A percentile compares a stretch with the other conserved stretches of the same genome.
Conservation (phyloP, 2,797 vertebrate species). For the Denticeps clupeoides region DNA sequence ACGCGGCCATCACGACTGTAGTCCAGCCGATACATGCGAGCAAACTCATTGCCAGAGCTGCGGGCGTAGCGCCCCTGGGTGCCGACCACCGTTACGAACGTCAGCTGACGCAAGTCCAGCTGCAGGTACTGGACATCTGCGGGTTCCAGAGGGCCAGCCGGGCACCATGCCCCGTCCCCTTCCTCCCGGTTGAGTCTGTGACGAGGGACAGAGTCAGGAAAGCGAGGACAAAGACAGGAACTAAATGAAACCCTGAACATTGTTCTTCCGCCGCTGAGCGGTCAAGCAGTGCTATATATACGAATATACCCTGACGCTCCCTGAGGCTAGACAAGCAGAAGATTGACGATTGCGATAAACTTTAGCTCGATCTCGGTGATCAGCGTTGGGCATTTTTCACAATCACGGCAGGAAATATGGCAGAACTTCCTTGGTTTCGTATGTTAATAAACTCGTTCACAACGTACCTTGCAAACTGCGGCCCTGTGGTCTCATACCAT, state of each 20-base stretch:
- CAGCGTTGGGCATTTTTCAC: too few species aligned
- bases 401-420: too few species aligned
- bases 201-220: not conserved
- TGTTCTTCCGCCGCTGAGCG: too few species aligned
- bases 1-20: slow-evolving; percentile 73
- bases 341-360: too few species aligned
- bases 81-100: slow-evolving; percentile 76
- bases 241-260: too few species aligned
- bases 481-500: slow-evolving; percentile 80
- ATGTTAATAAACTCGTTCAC: too few species aligned
- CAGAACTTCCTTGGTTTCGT: too few species aligned
- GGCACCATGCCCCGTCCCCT: slow-evolving; percentile 82
- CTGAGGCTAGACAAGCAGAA: too few species aligned
- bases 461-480: slow-evolving; percentile 72
- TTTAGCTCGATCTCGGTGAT: too few species aligned
- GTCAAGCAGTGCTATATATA: too few species aligned
- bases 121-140: slow-evolving; percentile 77
- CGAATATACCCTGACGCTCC: too few species aligned
- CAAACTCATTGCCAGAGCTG: slow-evolving; percentile 74
- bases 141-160: slow-evolving; percentile 64
- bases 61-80: slow-evolving; percentile 78
- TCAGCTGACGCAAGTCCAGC: slow-evolving; percentile 71
- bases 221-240: not conserved
- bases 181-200: slow-evolving; percentile 71
- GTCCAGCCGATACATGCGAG: slow-evolving; percentile 70